A percentile compares a stretch with the other conserved stretches of the same genome.
Evolutionary conservation across 2,888 invertebrate species (phyloP).

Genomic region (Caenorhabditis sp.): DNA sequence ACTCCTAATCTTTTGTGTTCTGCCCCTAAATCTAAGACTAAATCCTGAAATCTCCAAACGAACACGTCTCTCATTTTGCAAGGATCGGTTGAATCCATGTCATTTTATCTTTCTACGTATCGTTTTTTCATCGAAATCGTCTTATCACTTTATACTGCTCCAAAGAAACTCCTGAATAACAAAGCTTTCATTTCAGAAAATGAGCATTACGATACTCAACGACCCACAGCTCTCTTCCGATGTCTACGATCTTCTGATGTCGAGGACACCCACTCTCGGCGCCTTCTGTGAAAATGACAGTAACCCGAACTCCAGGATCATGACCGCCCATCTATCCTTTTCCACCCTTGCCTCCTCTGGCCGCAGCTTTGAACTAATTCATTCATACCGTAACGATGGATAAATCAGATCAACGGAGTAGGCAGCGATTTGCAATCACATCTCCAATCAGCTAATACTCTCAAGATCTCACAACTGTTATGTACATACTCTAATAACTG

Average conservation of each 20-base stretch:
- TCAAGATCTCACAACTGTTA: conserved; percentile 53
- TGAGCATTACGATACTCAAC: conserved; percentile 72
- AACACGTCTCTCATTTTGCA: conserved; percentile 20
- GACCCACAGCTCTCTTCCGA: conserved; percentile 68
- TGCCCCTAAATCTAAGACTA: conserved; percentile 8
- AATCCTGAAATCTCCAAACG: background rate
- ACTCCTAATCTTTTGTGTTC: conserved; percentile 29
- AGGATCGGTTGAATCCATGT: background rate
- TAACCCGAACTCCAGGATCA: conserved; percentile 33
- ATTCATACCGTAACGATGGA: conserved; percentile 37
- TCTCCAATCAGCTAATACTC: conserved; percentile 54
- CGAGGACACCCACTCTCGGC: conserved; percentile 45
- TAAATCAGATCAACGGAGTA: conserved; percentile 40
- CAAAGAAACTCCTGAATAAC: conserved; percentile 6
- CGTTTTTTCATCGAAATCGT: background rate
- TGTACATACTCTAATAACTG: conserved; percentile 59
- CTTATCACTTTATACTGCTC: background rate
- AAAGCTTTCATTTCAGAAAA: conserved; percentile 28
- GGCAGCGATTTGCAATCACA: conserved; percentile 52
- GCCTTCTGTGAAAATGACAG: conserved; percentile 36
- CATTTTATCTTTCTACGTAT: conserved; percentile 23
- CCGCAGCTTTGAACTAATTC: background rate
- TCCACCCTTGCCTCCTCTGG: background rate
- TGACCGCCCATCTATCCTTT: background rate
- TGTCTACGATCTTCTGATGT: conserved; percentile 68